phyloP scores from a whole-genome alignment of 2,113 vertebrate species.

The Corythaixoides concolor region DNA sequence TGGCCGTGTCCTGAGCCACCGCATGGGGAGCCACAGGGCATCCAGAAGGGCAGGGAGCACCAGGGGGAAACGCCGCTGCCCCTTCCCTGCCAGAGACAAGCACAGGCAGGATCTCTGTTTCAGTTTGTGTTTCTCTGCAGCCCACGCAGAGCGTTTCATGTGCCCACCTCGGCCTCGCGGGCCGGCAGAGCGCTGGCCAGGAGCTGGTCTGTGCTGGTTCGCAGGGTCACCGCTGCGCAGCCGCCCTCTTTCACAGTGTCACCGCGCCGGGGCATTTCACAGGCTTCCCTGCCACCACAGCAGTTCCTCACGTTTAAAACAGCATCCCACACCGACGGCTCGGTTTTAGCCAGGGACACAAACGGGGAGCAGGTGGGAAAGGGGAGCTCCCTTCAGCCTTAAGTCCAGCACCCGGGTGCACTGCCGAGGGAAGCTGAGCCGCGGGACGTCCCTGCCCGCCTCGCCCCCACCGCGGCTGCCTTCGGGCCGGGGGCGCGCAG shows the following conservation, averaged over 20 bases:
- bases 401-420: background rate
- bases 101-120: background rate
- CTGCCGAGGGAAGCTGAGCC: fast-evolving
- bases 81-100: background rate
- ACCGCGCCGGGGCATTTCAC: background rate
- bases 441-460: fast-evolving
- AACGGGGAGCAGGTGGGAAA: fast-evolving
- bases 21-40: background rate
- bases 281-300: background rate
- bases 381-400: background rate
- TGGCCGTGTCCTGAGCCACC: background rate
- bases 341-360: background rate
- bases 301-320: background rate
- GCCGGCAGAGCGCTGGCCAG: background rate
- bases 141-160: background rate
- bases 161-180: background rate
- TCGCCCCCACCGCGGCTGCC: background rate
- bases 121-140: background rate
- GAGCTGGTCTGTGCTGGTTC: background rate
- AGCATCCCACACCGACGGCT: background rate
- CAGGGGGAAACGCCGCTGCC: background rate
- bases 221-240: background rate
- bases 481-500: background rate
- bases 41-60: background rate
- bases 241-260: background rate